Evolutionary conservation across 1,140 invertebrate genomes (phyloP), one percentile per base, ranked within the genome.

Genomic region (Aphaenogaster ashmeadi): DNA sequence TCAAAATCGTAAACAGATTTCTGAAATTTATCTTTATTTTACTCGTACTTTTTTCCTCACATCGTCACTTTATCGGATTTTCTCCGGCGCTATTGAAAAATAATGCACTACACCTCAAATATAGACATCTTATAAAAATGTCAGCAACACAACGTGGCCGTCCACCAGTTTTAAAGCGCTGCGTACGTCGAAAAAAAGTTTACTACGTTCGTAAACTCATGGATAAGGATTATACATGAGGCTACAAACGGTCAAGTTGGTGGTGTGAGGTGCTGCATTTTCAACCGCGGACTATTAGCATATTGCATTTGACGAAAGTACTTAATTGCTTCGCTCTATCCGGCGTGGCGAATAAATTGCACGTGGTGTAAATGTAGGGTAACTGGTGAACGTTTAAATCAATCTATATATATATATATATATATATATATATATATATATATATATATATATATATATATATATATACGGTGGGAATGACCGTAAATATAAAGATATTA

Each of bases 291-390:
- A 74, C 54, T 74, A 75, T 84, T 83, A 83, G 80, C 67, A 83
- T 83, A 83, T 74, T 75, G 80, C 80, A 84, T 84, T 84, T 75
- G 80, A 72, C 80, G 69, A 84, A 75, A 50, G 69, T 71, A 60
- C 41, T 84, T 75, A 75, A 84, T 84, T 84, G 80, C 80, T 74
- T 38, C 67, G 41, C 54, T 74, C 69, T 74, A 84, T 84, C 52
- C 69, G 27, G n/a, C 18, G 80, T n/a, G 38, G 13, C 54, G 71
- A 84, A 84, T 84, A 84, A 84, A 84, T 84, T 84, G 54, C 80
- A 60, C 11, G 69, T 50, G 33, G 41, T 56, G 69, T 75, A 75
- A 84, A 84, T 60, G 58, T 33, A 58, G 50, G 8, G 54, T 38
- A 54, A 9, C 41, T 27, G 18, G 6, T n/a, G 67, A 84, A 27